Evolutionary conservation across 2,113 vertebrate species (phyloP), one percentile per base, ranked within the genome.

Genomic region (Phylloscopus trochiloides): DNA sequence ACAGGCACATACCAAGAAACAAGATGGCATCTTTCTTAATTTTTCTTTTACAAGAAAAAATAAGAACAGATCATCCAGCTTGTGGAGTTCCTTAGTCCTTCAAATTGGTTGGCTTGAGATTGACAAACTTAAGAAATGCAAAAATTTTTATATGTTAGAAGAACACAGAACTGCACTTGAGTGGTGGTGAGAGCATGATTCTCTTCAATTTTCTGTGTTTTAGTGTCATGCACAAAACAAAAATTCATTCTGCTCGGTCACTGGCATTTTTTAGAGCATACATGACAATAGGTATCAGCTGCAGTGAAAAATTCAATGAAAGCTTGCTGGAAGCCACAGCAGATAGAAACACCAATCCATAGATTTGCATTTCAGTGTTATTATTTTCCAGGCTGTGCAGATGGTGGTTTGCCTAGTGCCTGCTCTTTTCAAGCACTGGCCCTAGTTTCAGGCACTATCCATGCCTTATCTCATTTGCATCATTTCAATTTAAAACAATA

Each of bases 281-380:
- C 40, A 89, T 55, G 77, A 78, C 72, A 96, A 94, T 90, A 94
- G 62, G 85, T 93, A 79, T 95, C 94, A 97, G 91, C 90, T 97
- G 90, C 93, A 85, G 36, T 3, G 4, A 73, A 90, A 92, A 91
- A 90, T 75, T 80, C 63, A 83, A 1, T 91, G 76, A 54, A 92
- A 67, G 87, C 57, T 71, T 82, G 38, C 75, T 96, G 86, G 84
- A 91, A 96, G 32, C 38, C 34, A 47, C 40, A 75, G 62, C 20
- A 75, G 72, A 95, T 29, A 92, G 28, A 47, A 92, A 47, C 34
- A 86, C 25, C 63, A 95, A 75, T 79, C 54, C 65, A 70, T 8
- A 68, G 63, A 95, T 92, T 50, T 88, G 61, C 45, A 88, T 88
- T 95, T 96, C 66, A 89, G 76, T 47, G 40, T 74, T 71, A 47